Conservation (phyloP, 2,888 invertebrate genomes). For the Cheilosia vernalis region DNA sequence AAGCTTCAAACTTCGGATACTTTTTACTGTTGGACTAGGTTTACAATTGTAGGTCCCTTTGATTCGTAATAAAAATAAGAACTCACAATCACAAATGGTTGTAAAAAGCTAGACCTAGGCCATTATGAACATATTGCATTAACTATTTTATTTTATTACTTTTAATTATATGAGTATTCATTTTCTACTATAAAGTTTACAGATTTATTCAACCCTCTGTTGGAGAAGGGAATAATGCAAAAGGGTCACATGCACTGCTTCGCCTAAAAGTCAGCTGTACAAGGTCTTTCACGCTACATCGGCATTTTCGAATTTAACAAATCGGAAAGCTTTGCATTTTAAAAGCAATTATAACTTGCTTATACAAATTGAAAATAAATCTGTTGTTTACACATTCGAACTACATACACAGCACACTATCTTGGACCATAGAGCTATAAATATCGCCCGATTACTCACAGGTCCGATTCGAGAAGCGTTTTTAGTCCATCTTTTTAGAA, state of each 20-base stretch:
- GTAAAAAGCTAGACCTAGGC: no score
- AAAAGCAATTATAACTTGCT: slow-evolving; percentile 38
- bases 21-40: no score
- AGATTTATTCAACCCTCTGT: no score
- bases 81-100: no score
- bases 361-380: slow-evolving; percentile 37
- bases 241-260: background rate
- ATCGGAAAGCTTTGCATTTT: slow-evolving; percentile 44
- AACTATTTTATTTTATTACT: no score
- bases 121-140: no score
- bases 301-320: slow-evolving; percentile 1
- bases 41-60: no score
- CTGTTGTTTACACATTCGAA: slow-evolving; percentile 45
- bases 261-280: background rate
- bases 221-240: background rate
- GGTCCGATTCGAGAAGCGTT: slow-evolving; percentile 3
- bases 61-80: no score
- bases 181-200: no score
- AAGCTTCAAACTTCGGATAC: no score
- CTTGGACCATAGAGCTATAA: slow-evolving; percentile 31
- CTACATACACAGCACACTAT: slow-evolving; percentile 7
- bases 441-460: slow-evolving; percentile 29
- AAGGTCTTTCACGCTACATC: background rate
- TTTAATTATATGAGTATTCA: no score
- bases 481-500: background rate